phyloP scores from a whole-genome alignment of 2,888 invertebrate species.

The Sialis fuliginosa region DNA sequence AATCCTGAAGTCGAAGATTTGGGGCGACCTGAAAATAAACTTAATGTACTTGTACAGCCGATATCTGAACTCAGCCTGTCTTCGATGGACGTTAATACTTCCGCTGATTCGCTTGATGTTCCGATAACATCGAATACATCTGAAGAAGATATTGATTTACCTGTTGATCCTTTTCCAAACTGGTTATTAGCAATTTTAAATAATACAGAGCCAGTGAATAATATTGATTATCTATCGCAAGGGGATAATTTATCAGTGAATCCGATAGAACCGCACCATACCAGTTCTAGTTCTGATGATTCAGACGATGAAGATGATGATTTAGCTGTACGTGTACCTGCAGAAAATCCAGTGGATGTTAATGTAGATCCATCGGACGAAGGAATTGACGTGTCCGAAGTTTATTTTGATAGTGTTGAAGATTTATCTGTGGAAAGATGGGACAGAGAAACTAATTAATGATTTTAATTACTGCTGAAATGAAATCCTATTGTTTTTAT shows the following conservation, averaged over 20 bases:
- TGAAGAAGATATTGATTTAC: background rate
- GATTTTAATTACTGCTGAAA: no score
- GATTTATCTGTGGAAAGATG: background rate
- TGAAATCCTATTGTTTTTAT: no score
- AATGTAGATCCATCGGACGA: background rate
- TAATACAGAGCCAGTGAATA: background rate
- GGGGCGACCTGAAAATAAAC: constrained; percentile 9
- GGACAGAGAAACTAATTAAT: background rate
- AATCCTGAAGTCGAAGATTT: constrained; percentile 10
- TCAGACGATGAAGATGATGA: background rate
- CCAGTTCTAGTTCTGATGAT: background rate
- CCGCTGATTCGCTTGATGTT: background rate
- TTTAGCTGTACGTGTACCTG: no score
- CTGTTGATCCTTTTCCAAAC: constrained; percentile 1
- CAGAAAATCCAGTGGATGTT: background rate
- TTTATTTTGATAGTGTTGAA: background rate
- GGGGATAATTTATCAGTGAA: constrained; percentile 2
- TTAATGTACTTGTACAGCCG: constrained; percentile 4
- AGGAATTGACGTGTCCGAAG: background rate
- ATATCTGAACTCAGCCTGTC: background rate
- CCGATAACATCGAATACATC: background rate
- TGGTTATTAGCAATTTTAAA: background rate
- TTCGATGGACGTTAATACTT: constrained; percentile 6
- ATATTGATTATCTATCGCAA: constrained; percentile 1
- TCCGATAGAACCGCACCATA: background rate